Evolutionary conservation across 2,797 vertebrate genomes (phyloP), one percentile per base, ranked within the genome.

Genomic region (Pelobates cultripes): DNA sequence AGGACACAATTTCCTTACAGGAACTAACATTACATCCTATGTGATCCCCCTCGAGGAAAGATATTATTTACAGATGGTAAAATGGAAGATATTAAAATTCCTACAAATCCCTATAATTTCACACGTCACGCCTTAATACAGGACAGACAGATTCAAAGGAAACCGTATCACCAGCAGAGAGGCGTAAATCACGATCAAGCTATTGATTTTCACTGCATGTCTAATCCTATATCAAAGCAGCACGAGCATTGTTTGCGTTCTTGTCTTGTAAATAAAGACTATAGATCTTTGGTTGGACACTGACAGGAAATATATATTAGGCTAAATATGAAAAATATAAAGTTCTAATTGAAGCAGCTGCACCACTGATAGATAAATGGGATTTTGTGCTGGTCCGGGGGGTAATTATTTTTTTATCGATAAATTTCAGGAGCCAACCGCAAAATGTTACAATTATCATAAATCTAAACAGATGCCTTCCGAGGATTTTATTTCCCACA

Each of bases 11-110:
- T 79, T 83, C 76, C 77, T 13, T 63, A 70, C 71, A 78, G 66
- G 81, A 83, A 83, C 72, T 63, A 45, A 83, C 79, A 83, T 78
- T 75, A 63, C 77, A 79, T 83, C 77, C 81, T 70, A 75, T 17
- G 43, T 70, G 40, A 75, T 69, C 42, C 66, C 81, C 51, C 77
- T 64, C 53, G 77, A 55, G 81, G 55, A 83, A 55, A 57, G 53
- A 55, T 79, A 79, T 83, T 75, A 69, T 63, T 83, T 83, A 78
- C 81, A 83, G 70, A 70, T 78, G 47, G 57, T 43, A 74, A 68
- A 74, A 3, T 78, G 44, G 13, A 78, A 17, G 28, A 60, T 42
- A 73, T 74, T 74, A 60, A 78, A 73, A 74, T 78, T 69, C 75
- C 43, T 61, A 43, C 40, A 74, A 70, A 83, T 79, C 53, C 44